phyloP scores from a whole-genome alignment of 2,797 vertebrate genomes.

The Phoeniculus purpureus region DNA sequence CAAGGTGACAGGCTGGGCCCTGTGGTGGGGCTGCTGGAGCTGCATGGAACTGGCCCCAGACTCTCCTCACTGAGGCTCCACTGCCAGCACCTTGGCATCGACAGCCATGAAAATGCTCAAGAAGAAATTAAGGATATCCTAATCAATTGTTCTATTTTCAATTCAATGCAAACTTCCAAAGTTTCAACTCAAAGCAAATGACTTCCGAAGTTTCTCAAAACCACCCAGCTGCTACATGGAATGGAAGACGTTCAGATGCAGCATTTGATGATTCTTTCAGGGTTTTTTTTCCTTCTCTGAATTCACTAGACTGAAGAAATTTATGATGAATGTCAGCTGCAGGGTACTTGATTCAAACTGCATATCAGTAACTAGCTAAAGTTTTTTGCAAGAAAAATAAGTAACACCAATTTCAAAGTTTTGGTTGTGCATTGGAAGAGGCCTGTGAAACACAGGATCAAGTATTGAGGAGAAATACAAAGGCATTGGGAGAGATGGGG shows the following conservation, averaged over 20 bases:
- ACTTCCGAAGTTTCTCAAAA: not conserved
- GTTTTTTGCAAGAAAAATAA: not conserved
- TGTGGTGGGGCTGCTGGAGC: not conserved
- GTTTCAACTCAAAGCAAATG: not conserved
- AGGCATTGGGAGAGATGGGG: not conserved
- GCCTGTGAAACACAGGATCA: not conserved
- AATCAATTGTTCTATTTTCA: not conserved
- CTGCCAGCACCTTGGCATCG: fast-evolving
- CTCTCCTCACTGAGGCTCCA: not conserved
- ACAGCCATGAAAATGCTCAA: fast-evolving
- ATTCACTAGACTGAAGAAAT: not conserved
- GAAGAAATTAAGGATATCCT: not conserved
- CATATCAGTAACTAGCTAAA: fast-evolving
- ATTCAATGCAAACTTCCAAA: not conserved
- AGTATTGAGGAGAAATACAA: not conserved
- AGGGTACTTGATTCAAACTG: not conserved
- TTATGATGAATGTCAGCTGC: not conserved
- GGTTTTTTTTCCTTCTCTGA: not conserved
- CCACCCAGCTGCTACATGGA: not conserved
- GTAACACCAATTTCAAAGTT: not conserved
- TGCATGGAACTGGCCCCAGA: fast-evolving
- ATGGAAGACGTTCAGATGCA: not conserved
- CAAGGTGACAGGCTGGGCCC: too few relatives aligned
- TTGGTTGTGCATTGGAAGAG: not conserved
- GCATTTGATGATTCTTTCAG: not conserved